Percentiles rank a stretch among this genome's conserved stretches.
Conservation (phyloP, 2,888 invertebrate genomes). For the Ectemnius cavifrons region DNA sequence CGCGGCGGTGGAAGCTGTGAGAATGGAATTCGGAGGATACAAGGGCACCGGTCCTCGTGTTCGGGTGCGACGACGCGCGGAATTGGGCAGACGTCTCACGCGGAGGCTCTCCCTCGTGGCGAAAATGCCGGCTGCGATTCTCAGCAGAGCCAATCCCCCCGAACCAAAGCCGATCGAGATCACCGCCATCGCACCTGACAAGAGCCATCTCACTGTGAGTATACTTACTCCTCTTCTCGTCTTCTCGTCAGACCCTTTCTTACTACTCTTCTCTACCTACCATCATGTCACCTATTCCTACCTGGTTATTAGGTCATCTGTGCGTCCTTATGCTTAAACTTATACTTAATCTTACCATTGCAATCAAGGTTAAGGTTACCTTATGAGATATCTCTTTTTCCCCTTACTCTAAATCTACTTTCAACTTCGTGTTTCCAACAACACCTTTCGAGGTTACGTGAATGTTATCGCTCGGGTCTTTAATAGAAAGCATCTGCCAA, state of each 20-base stretch:
- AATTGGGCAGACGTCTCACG: constrained; percentile 82
- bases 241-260: background rate
- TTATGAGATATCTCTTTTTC: too few species aligned
- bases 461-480: too few species aligned
- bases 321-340: too few species aligned
- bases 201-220: constrained; percentile 83
- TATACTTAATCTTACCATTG: too few species aligned
- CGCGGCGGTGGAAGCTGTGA: constrained; percentile 42
- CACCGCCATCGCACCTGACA: constrained; percentile 83
- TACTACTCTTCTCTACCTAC: background rate
- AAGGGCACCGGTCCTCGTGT: constrained; percentile 72
- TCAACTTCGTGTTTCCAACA: too few species aligned
- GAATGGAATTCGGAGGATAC: constrained; percentile 73
- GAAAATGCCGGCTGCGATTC: constrained; percentile 80
- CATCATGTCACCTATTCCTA: background rate
- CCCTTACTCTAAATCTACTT: too few species aligned
- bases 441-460: too few species aligned
- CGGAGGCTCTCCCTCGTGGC: constrained; percentile 82
- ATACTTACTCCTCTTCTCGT: too few species aligned
- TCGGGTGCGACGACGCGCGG: constrained; percentile 75
- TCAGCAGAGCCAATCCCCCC: constrained; percentile 78
- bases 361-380: too few species aligned
- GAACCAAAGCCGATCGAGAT: constrained; percentile 81
- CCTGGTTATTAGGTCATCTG: background rate
- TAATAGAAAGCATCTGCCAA: too few species aligned